Conservation (phyloP, 1,140 invertebrate species). For the Anagrus nilaparvatae region DNA sequence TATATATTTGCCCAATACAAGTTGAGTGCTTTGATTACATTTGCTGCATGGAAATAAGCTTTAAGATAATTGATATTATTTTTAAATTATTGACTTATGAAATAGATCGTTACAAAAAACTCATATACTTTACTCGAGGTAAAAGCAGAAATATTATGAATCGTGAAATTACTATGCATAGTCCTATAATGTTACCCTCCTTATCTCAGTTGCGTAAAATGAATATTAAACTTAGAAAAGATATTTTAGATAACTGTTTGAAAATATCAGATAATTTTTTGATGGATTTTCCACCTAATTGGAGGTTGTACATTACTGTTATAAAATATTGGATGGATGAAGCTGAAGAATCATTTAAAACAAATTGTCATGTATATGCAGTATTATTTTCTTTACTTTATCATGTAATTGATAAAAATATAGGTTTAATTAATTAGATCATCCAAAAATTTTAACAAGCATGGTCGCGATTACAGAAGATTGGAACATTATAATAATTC, state of each 20-base stretch:
- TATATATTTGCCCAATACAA: slow-evolving; percentile 60
- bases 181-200: slow-evolving; percentile 35
- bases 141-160: slow-evolving; percentile 29
- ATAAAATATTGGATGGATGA: slow-evolving; percentile 58
- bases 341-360: slow-evolving; percentile 33
- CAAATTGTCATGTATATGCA: slow-evolving; percentile 47
- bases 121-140: slow-evolving; percentile 33
- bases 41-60: slow-evolving; percentile 49
- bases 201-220: slow-evolving; percentile 31
- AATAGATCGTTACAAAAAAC: slow-evolving; percentile 27
- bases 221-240: slow-evolving; percentile 22
- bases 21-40: slow-evolving; percentile 55
- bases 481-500: too few species aligned
- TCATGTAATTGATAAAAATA: slow-evolving; percentile 50
- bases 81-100: slow-evolving; percentile 52
- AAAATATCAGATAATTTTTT: slow-evolving; percentile 34
- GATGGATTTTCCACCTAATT: slow-evolving; percentile 44
- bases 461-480: too few species aligned
- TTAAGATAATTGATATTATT: slow-evolving; percentile 53
- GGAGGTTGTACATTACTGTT: slow-evolving; percentile 52
- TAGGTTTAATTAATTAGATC: slow-evolving; percentile 25
- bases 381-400: slow-evolving; percentile 52
- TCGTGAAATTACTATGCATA: slow-evolving; percentile 18
- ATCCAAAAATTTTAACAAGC: slow-evolving; percentile 20
- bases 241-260: slow-evolving; percentile 40